Percentiles rank a stretch among this genome's conserved stretches.
phyloP scores from a whole-genome alignment of 1,140 invertebrate genomes.

The Danaus melanippus region DNA sequence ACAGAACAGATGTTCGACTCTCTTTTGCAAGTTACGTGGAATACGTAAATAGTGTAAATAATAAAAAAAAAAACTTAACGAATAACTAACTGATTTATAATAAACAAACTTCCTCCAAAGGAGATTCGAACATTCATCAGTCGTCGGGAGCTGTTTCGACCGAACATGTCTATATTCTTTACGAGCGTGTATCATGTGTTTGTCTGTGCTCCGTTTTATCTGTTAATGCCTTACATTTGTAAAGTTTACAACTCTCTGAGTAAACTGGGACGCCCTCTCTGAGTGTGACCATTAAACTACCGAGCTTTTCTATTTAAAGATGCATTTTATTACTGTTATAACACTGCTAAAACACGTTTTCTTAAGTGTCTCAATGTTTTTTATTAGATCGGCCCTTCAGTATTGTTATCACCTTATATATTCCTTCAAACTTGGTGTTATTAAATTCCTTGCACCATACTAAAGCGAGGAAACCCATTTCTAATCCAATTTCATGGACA shows the following conservation, averaged over 20 bases:
- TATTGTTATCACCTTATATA: constrained; percentile 8
- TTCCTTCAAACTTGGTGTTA: neutral
- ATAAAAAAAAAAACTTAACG: too few species aligned
- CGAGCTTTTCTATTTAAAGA: constrained; percentile 36
- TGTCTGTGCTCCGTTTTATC: constrained; percentile 25
- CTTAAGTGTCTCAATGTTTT: constrained; percentile 33
- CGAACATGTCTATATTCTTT: constrained; percentile 18
- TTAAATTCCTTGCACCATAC: too few species aligned
- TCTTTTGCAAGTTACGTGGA: too few species aligned
- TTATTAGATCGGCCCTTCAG: constrained; percentile 18
- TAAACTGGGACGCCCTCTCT: constrained; percentile 20
- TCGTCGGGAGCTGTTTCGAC: neutral
- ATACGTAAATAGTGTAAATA: too few species aligned
- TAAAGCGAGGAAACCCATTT: too few species aligned
- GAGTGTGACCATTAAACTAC: constrained; percentile 40
- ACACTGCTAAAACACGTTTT: constrained; percentile 29
- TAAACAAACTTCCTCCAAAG: too few species aligned
- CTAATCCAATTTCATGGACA: too few species aligned
- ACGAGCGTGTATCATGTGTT: constrained; percentile 20
- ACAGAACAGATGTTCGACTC: too few species aligned
- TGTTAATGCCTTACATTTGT: constrained; percentile 28
- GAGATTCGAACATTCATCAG: too few species aligned
- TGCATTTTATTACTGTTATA: constrained; percentile 34
- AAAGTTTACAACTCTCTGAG: constrained; percentile 24
- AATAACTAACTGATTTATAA: too few species aligned